Evolutionary conservation across 2,113 vertebrate genomes (phyloP).

Genomic region (Cacatua alba): DNA sequence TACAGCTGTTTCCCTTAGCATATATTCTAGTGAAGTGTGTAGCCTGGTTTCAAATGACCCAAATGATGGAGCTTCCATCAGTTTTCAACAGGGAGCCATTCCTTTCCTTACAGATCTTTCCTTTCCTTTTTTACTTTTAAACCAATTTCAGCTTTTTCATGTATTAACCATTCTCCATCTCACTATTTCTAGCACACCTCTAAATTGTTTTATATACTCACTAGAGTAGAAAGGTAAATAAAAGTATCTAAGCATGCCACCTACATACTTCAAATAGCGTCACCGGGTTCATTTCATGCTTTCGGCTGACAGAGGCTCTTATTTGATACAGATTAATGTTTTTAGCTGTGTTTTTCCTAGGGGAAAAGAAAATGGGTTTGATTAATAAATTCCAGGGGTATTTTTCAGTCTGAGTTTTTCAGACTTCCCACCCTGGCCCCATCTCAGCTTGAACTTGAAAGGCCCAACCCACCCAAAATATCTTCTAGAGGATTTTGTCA

Average conservation of each 20-base stretch:
- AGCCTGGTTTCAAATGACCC: constrained; percentile 21
- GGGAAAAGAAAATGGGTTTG: not conserved
- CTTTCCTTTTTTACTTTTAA: not conserved
- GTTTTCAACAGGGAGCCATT: constrained; percentile 39
- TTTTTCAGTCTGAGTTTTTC: not conserved
- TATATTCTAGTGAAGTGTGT: not conserved
- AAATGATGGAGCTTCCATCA: constrained; percentile 50
- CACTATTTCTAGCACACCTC: not conserved
- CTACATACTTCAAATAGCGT: constrained; percentile 33
- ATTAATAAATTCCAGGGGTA: not conserved
- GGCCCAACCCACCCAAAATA: not conserved
- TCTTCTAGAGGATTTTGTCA: not conserved
- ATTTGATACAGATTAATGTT: not conserved
- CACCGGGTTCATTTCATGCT: constrained; percentile 9
- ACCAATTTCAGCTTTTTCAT: not conserved
- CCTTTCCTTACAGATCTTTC: not conserved
- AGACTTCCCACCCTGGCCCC: not conserved
- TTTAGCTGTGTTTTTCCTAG: not conserved
- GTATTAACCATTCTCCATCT: not conserved
- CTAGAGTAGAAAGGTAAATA: constrained; percentile 13
- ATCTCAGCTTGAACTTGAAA: not conserved
- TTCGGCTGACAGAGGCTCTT: not conserved
- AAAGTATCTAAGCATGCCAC: not conserved
- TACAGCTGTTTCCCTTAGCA: constrained; percentile 40
- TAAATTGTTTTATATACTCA: constrained; percentile 42